Conservation (phyloP, 2,888 invertebrate species). For the Lasius platythorax region DNA sequence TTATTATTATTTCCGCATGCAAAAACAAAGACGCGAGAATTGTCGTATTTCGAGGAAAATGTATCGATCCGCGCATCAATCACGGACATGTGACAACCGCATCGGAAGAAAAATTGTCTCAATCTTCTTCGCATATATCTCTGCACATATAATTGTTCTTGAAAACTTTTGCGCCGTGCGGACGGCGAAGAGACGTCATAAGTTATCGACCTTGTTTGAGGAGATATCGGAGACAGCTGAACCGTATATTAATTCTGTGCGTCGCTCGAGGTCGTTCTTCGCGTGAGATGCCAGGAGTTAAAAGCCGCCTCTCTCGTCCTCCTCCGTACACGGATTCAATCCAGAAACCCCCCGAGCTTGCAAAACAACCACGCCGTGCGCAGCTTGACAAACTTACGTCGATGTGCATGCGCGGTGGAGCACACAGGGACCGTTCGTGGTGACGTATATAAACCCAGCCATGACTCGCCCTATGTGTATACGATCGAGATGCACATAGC, state of each 20-base stretch:
- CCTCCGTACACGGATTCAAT: slow-evolving; percentile 59
- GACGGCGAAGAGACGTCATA: slow-evolving; percentile 27
- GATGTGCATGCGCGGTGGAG: slow-evolving; percentile 43
- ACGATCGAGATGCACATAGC: slow-evolving; percentile 26
- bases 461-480: slow-evolving; percentile 18
- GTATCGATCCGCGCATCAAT: not conserved
- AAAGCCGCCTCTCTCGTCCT: slow-evolving; percentile 43
- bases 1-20: not conserved
- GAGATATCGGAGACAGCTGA: slow-evolving; percentile 57
- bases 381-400: slow-evolving; percentile 61
- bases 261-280: slow-evolving; percentile 50
- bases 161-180: not conserved
- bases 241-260: slow-evolving; percentile 59
- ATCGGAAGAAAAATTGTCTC: not conserved
- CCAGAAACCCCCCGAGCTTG: slow-evolving; percentile 61
- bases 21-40: not conserved
- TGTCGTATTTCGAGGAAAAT: not conserved
- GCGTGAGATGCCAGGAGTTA: slow-evolving; percentile 45
- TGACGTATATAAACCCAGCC: slow-evolving; percentile 21
- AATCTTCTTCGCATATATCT: not conserved
- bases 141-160: slow-evolving; percentile 19
- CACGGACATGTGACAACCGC: not conserved
- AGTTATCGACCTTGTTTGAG: slow-evolving; percentile 50
- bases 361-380: slow-evolving; percentile 58
- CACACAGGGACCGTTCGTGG: slow-evolving; percentile 11